Evolutionary conservation across 2,797 vertebrate species (phyloP), one percentile per base, ranked within the genome.

Genomic region (Saguinus oedipus): DNA sequence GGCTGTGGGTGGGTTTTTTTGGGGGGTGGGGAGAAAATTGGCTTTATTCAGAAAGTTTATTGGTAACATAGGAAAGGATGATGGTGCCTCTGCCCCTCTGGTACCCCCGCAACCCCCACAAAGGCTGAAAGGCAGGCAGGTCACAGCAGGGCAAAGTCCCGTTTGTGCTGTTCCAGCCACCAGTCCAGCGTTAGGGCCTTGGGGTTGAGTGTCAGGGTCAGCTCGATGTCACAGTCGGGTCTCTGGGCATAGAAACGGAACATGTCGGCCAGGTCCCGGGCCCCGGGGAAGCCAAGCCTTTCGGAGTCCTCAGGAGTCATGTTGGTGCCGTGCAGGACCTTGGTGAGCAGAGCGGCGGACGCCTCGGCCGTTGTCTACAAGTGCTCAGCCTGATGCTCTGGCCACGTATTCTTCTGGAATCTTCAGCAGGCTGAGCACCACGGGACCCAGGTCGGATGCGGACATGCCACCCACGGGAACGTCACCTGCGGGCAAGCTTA

Each of bases 1-100:
- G 98, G 95, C 99, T 99, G 24, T 99, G 99, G 0, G 99, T 99
- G 33, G 99, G 96, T 99, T 99, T 55, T 55, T 55, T 20, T 53
- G 17, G 4, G 48, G 48, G 13, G 48, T 13, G 11, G 93, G 72
- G 61, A 94, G 33, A 96, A 98, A 96, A 98, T 86, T 92, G 57
- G 74, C 53, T 97, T 98, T 96, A 97, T 96, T 96, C 79, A 74
- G 76, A 22, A 55, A 20, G 53, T 22, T 55, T 55, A 55, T 55
- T 55, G 53, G 53, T 55, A 55, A 55, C 53, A 22, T 55, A 22
- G 53, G 53, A 55, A 55, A 55, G 53, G 53, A 88, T 88, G 42
- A 36, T 11, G 81, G 50, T 95, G 53, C 42, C 88, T 79, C 46
- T 39, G 42, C 0, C 5, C 20, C 76, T 86, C 48, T 26, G 26